Evolutionary conservation across 2,888 invertebrate species (phyloP), one percentile per base, ranked within the genome.

Genomic region (Oeneis ivallda): DNA sequence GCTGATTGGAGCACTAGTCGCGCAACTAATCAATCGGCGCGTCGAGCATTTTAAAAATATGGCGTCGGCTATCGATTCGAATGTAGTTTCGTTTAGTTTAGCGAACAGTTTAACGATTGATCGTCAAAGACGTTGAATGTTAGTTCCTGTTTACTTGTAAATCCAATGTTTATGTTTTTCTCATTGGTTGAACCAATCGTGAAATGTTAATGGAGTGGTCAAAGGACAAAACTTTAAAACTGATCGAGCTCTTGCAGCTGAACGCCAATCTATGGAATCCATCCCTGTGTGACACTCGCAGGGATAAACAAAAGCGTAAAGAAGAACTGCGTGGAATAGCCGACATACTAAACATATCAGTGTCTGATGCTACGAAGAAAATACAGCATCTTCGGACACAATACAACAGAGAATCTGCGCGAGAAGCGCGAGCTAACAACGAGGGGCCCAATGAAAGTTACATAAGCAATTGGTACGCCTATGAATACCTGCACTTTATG

Each of bases 341-440:
- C 0, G 85, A 85, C 26, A 76, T 84, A 62, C 79, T 92, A 17
- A 83, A 82, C 8, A 83, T 91, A 68, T 82, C 79, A 72, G 83
- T 81, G 32, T 85, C 89, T 5, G 93, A 93, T 71, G 84, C 92
- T 34, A 93, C 93, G 1, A 93, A 93, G 73, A 93, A 93, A 71
- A 93, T 93, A 61, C 94, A 94, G 70, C 94, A 94, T 66, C 80
- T 93, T 47, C 85, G 93, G 5, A 94, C 94, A 0, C 94, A 93
- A 68, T 93, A 94, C 71, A 94, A 94, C 73, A 88, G 94, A 7
- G 94, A 94, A 72, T 92, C 92, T 6, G 92, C 91, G 50, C 86
- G 92, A 47, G 93, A 93, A 85, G 85, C 90, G 13, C 85, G 93
- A 34, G 92, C 89, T 0, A 82, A 82, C 45, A 79, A 79, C 0